These are phyloP conservation scores for Heliconius cydno DNA, from an alignment of 2,888 invertebrate species.

Conservation along the genomic window DNA sequence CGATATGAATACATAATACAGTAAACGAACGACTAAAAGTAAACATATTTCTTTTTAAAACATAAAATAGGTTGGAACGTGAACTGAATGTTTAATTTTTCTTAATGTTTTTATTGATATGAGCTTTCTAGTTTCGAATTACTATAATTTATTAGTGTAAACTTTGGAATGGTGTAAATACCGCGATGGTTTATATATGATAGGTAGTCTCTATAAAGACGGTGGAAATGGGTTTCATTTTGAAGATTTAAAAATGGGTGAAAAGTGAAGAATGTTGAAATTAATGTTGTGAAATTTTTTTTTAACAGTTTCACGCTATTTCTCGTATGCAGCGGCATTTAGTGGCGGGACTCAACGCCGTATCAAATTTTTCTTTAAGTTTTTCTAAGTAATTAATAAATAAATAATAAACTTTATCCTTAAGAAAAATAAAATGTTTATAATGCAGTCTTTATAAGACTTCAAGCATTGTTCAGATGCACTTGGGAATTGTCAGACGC, in stretches of 20 bases:
- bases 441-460: neutral
- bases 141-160: neutral
- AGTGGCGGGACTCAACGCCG: neutral
- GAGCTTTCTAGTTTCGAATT: neutral
- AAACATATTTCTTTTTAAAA: slow-evolving; percentile 39
- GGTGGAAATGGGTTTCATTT: neutral
- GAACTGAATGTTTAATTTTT: slow-evolving; percentile 32
- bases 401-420: neutral
- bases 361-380: neutral
- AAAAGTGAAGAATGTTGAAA: neutral
- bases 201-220: neutral
- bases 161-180: neutral
- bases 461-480: neutral
- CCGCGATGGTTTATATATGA: neutral
- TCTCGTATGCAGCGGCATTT: too few species aligned
- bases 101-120: neutral
- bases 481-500: slow-evolving; percentile 3
- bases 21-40: slow-evolving; percentile 46
- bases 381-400: neutral
- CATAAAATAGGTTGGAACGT: slow-evolving; percentile 40
- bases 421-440: neutral
- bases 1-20: slow-evolving; percentile 53
- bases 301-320: too few species aligned
- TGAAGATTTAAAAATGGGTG: neutral
- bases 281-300: too few species aligned